phyloP scores from a whole-genome alignment of 2,797 vertebrate genomes.

The Kryptopterus vitreolus region DNA sequence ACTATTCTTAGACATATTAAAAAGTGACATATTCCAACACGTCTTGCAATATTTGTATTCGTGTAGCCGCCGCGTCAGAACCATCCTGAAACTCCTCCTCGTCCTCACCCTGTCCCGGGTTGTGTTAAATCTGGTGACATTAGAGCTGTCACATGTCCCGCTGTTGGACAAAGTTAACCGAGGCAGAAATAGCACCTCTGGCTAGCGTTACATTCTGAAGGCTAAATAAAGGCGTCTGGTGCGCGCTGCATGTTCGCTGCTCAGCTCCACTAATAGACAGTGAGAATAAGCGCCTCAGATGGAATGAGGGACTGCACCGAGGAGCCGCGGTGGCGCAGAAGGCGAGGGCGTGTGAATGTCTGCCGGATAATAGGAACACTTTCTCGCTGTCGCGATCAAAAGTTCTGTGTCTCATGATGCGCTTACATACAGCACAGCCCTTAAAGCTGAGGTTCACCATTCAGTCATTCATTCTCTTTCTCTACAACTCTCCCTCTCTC shows the following conservation, averaged over 20 bases:
- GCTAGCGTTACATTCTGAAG: constrained; percentile 77
- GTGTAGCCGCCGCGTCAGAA: constrained; percentile 21
- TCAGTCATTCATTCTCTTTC: constrained; percentile 34
- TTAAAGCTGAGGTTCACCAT: constrained; percentile 23
- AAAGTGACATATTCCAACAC: not conserved
- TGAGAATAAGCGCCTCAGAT: constrained; percentile 26
- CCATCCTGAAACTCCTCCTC: constrained; percentile 17
- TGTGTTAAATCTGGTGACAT: constrained; percentile 75
- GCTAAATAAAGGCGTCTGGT: constrained; percentile 77
- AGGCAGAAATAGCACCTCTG: constrained; percentile 79
- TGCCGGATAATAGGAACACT: constrained; percentile 7
- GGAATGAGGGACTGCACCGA: constrained; percentile 21
- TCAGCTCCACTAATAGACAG: constrained; percentile 68
- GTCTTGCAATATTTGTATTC: not conserved
- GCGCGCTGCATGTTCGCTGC: constrained; percentile 72
- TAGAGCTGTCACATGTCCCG: constrained; percentile 72
- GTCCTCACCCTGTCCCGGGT: constrained; percentile 57
- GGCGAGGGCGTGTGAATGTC: not conserved
- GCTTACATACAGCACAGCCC: not conserved
- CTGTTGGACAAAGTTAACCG: constrained; percentile 70
- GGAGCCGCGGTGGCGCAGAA: constrained; percentile 9
- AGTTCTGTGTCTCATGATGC: constrained; percentile 59
- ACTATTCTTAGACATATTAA: not conserved
- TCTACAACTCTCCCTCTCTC: constrained; percentile 55
- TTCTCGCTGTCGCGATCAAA: constrained; percentile 21